Evolutionary conservation across 2,797 vertebrate species (phyloP), one percentile per base, ranked within the genome.

Genomic region (Nannoperca australis): DNA sequence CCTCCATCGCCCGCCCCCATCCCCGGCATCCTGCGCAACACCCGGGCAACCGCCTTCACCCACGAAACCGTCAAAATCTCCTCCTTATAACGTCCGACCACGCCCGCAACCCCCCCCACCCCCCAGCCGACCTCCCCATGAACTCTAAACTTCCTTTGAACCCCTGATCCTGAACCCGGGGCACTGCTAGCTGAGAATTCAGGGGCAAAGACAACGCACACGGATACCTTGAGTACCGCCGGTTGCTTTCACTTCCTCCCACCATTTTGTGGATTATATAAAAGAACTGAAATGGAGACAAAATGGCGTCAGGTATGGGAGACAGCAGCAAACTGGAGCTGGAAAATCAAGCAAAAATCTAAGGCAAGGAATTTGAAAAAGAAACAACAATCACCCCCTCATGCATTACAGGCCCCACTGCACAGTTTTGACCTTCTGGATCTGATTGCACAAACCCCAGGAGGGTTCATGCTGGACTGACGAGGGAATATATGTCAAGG

Each of bases 41-140:
- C 96, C 77, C 95, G 93, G 75, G 91, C 95, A 83, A 92, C 94
- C 22, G 91, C 94, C 88, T 95, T 93, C 90, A 96, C 94, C 84
- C 95, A 96, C 0, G 96, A 97, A 54, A 94, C 94, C 40, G 92
- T 97, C 86, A 97, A 97, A 86, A 97, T 97, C 88, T 97, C 97
- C 76, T 97, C 96, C 85, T 95, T 98, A 94, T 98, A 96, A 94
- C 92, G 80, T 75, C 65, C 3, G 49, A 82, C 84, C 55, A 53
- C 69, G 20, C 61, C 64, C 20, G 24, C n/a, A 0, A 20, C 73
- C 13, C 58, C 70, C 54, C 24, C 24, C 27, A 44, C 22, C 36
- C 49, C 22, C 53, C 76, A 15, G 66, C 70, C 64, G 14, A 55
- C 53, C 9, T 3, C 47, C 68, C 78, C 5, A 10, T 45, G 58